phyloP scores from a whole-genome alignment of 2,113 vertebrate species.

The Heterotis niloticus region DNA sequence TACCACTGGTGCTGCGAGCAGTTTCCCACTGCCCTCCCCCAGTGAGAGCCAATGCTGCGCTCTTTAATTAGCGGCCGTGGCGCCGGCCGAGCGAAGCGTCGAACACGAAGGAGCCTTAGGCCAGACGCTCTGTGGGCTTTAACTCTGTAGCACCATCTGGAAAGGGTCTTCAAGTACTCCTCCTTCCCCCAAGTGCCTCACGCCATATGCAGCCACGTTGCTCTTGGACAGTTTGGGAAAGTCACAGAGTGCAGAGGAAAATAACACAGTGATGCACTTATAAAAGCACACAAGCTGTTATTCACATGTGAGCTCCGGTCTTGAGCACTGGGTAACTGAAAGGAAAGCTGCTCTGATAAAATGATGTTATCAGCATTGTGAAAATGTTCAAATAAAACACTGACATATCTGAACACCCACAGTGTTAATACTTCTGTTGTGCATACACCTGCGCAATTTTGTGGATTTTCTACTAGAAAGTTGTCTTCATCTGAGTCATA shows the following conservation, averaged over 20 bases:
- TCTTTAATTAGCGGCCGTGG: neutral
- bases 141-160: constrained; percentile 24
- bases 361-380: too few relatives aligned
- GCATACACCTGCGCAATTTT: too few relatives aligned
- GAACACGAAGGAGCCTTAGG: neutral
- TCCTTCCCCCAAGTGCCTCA: neutral
- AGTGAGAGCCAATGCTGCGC: neutral
- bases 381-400: too few relatives aligned
- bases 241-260: constrained; percentile 6
- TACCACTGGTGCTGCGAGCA: too few relatives aligned
- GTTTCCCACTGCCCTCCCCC: neutral
- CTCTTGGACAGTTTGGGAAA: neutral
- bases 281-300: too few relatives aligned
- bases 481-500: too few relatives aligned
- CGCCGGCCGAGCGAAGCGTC: neutral
- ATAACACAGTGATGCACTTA: neutral
- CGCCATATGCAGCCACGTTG: constrained; percentile 1
- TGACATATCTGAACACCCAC: too few relatives aligned
- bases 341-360: too few relatives aligned
- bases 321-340: too few relatives aligned
- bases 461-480: too few relatives aligned
- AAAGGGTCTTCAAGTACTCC: neutral
- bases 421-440: too few relatives aligned
- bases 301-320: too few relatives aligned
- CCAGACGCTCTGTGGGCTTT: neutral